Evolutionary conservation across 2,888 invertebrate genomes (phyloP), one percentile per base, ranked within the genome.

Genomic region (Ophraella communa): DNA sequence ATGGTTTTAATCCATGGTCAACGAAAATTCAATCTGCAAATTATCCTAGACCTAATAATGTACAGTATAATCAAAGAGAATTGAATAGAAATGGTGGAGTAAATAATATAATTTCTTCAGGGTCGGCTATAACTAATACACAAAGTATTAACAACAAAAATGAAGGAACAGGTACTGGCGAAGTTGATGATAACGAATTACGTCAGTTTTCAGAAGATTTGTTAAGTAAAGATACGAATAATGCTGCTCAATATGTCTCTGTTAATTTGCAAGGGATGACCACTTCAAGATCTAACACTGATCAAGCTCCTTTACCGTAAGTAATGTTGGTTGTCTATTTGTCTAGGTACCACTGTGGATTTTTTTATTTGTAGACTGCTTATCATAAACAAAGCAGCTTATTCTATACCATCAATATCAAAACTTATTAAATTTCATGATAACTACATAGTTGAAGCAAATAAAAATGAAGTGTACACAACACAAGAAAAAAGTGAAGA

Each of bases 381-480:
- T 42, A 85, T 84, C 14, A 85, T 93, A 20, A 85, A 88, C 66
- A 76, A 86, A 8, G 87, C 85, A 69, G 89, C 85, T 18, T 87
- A 87, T 80, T 85, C 88, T 78, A 89, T 90, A 69, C 85, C 89
- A 4, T 93, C 95, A 1, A 88, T 95, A 65, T 86, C 89, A 69
- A 91, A 89, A 75, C 86, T 96, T 71, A 79, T 88, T 47, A 83
- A 86, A 4, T 86, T 97, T 45, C 88, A 92, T 79, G 92, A 97
- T 79, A 96, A 97, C 81, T 97, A 96, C 79, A 89, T 94, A 76
- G 83, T 90, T 64, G 88, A 91, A 71, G 88, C 90, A 0, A 83
- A 86, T 59, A 84, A 87, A n/a, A 88, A 90, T 74, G 96, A 96
- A 81, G 84, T 91, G 73, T 89, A 93, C 23, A 92, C 91, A 1